Evolutionary conservation across 2,113 vertebrate species (phyloP).

Genomic region (Hystrix brachyura): DNA sequence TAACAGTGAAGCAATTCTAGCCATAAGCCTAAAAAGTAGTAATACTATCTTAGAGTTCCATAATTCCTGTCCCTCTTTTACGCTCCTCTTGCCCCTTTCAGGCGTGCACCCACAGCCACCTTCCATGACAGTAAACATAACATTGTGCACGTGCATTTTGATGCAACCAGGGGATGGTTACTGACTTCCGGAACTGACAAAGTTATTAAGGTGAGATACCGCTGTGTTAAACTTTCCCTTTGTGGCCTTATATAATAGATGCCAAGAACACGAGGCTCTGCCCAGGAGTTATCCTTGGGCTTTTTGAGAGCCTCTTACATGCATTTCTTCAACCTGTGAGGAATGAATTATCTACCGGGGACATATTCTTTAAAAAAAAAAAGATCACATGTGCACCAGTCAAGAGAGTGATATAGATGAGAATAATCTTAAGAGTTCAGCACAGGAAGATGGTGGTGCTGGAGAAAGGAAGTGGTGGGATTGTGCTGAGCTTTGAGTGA

Average conservation of each 20-base stretch:
- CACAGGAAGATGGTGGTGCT: background rate
- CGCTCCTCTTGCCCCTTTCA: constrained; percentile 78
- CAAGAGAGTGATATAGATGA: background rate
- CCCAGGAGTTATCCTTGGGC: background rate
- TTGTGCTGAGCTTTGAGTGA: background rate
- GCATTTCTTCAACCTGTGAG: background rate
- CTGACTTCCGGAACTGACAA: constrained; percentile 97
- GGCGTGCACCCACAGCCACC: constrained; percentile 96
- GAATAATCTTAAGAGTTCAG: background rate
- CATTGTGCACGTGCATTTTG: constrained; percentile 96
- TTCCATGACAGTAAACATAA: constrained; percentile 98
- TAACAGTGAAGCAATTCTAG: background rate
- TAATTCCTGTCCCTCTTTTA: background rate
- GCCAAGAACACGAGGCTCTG: background rate
- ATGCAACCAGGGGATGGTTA: constrained; percentile 95
- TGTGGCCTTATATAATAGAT: background rate
- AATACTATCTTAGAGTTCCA: background rate
- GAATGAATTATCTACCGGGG: background rate
- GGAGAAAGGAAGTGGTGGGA: background rate
- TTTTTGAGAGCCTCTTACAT: background rate
- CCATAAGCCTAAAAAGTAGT: background rate
- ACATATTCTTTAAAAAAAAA: background rate
- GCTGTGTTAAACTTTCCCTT: background rate
- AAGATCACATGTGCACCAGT: background rate
- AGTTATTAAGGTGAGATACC: constrained; percentile 94